Evolutionary conservation across 2,888 invertebrate genomes (phyloP), one percentile per base, ranked within the genome.

Genomic region (Microctonus aethiopoides): DNA sequence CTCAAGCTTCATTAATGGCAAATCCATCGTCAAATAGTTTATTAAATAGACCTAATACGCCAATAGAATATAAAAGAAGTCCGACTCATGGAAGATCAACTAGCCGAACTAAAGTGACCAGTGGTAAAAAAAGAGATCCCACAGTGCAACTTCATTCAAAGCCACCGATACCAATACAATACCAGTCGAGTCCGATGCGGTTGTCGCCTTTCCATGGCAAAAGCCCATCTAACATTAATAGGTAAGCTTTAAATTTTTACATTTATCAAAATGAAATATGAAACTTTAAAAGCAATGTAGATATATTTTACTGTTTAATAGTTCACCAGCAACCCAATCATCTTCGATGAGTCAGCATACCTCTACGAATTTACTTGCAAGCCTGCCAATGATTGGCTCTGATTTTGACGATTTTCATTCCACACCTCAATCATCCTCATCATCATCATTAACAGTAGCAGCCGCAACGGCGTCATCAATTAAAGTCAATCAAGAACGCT

Each of bases 371-470:
- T 66, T 92, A 9, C 88, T 92, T 75, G 94, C 93, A 76, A 94
- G 92, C 78, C 88, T 92, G 74, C 94, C 94, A 6, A 91, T 93
- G 91, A 93, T 94, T 75, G 92, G 92, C 56, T 87, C 92, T 71
- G 92, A 92, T 82, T 92, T 92, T 78, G 87, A 86, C 71, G 85
- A 86, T 68, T 85, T 80, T 68, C 84, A 81, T 56, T 77, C 73
- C 76, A 39, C 71, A 52, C 57, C 77, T 84, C 86, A 60, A 86
- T 85, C 67, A 83, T 83, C 72, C 88, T 10, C 34, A 34, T 11
- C 60, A 51, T 32, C 36, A 6, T n/a, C n/a, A n/a, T n/a, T n/a
- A n/a, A n/a, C n/a, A n/a, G n/a, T n/a, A n/a, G n/a, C n/a, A n/a
- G n/a, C n/a, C n/a, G n/a, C n/a, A 51, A 41, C 39, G n/a, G 13